Conservation (phyloP, 2,797 vertebrate genomes). For the Rhadinocentrus ornatus region DNA sequence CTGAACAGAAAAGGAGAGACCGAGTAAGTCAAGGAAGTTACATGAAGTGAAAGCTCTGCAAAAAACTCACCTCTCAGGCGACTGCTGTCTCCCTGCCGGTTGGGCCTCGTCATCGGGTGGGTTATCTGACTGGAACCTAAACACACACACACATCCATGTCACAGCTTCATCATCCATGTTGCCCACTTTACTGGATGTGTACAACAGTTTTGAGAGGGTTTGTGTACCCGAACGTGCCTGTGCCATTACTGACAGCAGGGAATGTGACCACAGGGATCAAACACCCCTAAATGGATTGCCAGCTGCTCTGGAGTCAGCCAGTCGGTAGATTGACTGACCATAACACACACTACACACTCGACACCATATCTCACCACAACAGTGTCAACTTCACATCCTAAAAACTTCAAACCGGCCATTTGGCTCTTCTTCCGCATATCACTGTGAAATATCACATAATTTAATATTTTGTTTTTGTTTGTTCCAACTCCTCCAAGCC, state of each 20-base stretch:
- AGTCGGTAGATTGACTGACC: slow-evolving; percentile 57
- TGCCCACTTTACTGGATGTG: background rate
- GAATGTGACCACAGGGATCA: slow-evolving; percentile 73
- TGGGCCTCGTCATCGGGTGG: slow-evolving; percentile 72
- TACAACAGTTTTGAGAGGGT: slow-evolving; percentile 9
- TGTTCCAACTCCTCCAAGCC: background rate
- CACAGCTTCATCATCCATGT: background rate
- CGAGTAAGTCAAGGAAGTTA: background rate
- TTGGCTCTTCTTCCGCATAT: slow-evolving; percentile 3
- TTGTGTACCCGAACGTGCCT: slow-evolving; percentile 38
- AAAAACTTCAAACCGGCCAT: slow-evolving; percentile 14
- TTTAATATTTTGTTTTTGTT: slow-evolving; percentile 3
- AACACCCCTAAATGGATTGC: slow-evolving; percentile 76
- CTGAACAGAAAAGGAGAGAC: slow-evolving; percentile 64
- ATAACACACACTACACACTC: slow-evolving; percentile 48
- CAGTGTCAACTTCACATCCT: slow-evolving; percentile 12
- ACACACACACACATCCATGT: slow-evolving; percentile 38
- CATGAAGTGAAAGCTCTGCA: background rate
- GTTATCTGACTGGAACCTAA: slow-evolving; percentile 70
- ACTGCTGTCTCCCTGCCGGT: slow-evolving; percentile 76
- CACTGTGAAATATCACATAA: background rate
- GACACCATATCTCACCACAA: slow-evolving; percentile 19
- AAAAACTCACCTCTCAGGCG: slow-evolving; percentile 66
- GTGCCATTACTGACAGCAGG: slow-evolving; percentile 62
- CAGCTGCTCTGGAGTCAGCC: slow-evolving; percentile 80